Conservation (phyloP, 2,113 vertebrate genomes). For the Onychostruthus taczanowskii region DNA sequence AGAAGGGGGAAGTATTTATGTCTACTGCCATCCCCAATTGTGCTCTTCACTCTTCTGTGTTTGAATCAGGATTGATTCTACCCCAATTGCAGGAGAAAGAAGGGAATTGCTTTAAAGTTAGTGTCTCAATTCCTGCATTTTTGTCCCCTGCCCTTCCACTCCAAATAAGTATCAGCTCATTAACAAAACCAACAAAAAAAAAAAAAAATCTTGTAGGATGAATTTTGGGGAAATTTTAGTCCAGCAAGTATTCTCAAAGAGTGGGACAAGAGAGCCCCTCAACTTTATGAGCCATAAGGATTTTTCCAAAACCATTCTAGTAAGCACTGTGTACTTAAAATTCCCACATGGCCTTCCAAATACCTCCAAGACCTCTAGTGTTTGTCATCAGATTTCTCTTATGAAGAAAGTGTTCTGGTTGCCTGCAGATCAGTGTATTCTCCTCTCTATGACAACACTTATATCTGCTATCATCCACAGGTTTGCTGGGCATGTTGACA, state of each 20-base stretch:
- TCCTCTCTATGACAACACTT: fast-evolving
- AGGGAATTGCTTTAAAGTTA: neutral
- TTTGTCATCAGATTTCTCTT: neutral
- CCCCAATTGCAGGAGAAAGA: neutral
- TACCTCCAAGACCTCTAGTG: neutral
- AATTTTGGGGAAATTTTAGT: neutral
- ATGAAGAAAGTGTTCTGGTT: neutral
- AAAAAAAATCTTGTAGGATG: neutral
- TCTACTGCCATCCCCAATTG: fast-evolving
- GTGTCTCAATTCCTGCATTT: neutral
- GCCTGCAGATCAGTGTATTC: neutral
- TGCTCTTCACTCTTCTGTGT: neutral
- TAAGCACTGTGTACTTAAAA: neutral
- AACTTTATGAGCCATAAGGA: neutral
- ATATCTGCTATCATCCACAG: neutral
- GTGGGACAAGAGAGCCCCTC: neutral
- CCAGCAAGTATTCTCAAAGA: neutral
- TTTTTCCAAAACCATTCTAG: neutral
- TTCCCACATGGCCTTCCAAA: neutral
- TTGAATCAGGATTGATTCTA: neutral
- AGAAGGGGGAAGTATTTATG: neutral
- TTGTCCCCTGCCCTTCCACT: neutral
- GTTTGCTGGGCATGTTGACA: neutral
- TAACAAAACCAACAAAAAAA: neutral
- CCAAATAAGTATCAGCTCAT: neutral